These are phyloP conservation scores for Tiliacea citrago DNA, from an alignment of 2,888 invertebrate species.

Conservation along the genomic window DNA sequence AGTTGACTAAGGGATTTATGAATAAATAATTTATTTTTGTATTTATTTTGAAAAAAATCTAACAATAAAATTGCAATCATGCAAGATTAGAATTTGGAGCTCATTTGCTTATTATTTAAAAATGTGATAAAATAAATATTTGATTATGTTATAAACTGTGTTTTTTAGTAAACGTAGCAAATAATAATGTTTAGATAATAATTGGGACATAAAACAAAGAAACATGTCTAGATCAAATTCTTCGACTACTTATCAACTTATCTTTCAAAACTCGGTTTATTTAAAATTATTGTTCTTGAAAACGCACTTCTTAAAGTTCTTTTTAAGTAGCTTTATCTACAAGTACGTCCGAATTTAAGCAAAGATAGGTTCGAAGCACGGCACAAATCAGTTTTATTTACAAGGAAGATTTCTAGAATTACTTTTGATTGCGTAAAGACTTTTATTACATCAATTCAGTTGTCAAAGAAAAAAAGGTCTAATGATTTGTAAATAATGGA, in stretches of 20 bases:
- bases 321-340: conserved; percentile 33
- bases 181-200: neutral
- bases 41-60: neutral
- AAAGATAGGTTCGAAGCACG: conserved; percentile 6
- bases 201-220: neutral
- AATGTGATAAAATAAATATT: neutral
- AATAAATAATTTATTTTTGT: neutral
- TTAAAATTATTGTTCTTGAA: conserved; percentile 26
- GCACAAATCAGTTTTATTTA: conserved; percentile 28
- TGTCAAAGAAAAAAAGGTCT: conserved; percentile 43
- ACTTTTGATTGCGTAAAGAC: conserved; percentile 22
- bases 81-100: neutral
- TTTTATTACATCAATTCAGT: conserved; percentile 30
- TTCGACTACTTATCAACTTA: conserved; percentile 7
- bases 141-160: too few relatives aligned
- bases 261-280: conserved; percentile 12
- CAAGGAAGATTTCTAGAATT: conserved; percentile 24
- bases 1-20: neutral
- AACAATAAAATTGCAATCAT: neutral
- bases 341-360: conserved; percentile 11
- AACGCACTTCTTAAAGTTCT: conserved; percentile 29
- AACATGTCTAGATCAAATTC: conserved; percentile 8
- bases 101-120: neutral
- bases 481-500: conserved; percentile 53
- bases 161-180: neutral